A percentile compares a stretch with the other conserved stretches of the same genome.
Evolutionary conservation across 2,113 vertebrate species (phyloP).

Genomic region (Rhizomys pruinosus): DNA sequence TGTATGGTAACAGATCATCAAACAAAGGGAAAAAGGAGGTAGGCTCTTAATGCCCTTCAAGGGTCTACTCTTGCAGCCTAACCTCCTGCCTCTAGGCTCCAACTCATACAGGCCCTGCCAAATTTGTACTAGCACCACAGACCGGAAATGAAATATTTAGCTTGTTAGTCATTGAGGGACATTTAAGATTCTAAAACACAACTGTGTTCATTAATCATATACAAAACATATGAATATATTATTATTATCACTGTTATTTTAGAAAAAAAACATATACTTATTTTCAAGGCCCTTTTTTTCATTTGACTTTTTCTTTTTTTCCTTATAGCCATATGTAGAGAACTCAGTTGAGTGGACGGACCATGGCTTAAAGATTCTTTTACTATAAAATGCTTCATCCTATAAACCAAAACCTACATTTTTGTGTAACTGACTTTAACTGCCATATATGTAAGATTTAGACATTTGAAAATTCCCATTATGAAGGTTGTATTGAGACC

Average conservation of each 20-base stretch:
- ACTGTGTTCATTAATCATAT: not conserved
- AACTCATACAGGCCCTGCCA: not conserved
- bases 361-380: not conserved
- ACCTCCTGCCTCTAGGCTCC: too few species aligned
- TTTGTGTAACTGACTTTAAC: not conserved
- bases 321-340: not conserved
- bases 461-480: not conserved
- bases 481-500: too few species aligned
- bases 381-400: not conserved
- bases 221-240: not conserved
- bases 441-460: not conserved
- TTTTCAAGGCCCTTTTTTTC: not conserved
- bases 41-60: not conserved
- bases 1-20: not conserved
- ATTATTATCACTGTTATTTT: not conserved
- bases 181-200: not conserved
- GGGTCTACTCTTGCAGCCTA: not conserved
- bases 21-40: not conserved
- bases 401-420: not conserved
- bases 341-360: not conserved
- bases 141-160: not conserved
- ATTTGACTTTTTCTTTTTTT: not conserved
- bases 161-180: too few species aligned
- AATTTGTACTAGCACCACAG: too few species aligned
- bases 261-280: slow-evolving; percentile 4